Evolutionary conservation across 2,113 vertebrate genomes (phyloP).

Genomic region (Smithornis capensis): DNA sequence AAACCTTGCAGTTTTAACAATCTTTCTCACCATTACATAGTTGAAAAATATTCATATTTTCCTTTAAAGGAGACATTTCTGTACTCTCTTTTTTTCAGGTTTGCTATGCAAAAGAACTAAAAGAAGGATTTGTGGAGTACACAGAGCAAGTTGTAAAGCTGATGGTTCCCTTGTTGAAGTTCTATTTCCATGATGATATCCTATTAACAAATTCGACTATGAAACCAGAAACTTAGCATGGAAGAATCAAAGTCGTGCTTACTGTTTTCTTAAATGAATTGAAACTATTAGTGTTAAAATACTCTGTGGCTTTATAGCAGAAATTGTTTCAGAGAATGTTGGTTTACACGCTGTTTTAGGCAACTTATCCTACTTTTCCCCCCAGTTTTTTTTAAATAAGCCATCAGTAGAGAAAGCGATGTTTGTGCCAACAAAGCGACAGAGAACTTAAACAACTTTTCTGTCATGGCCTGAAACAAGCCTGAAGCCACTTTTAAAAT

Average conservation of each 20-base stretch:
- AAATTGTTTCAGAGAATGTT: neutral
- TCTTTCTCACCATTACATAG: neutral
- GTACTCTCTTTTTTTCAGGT: conserved; percentile 79
- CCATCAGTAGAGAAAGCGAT: neutral
- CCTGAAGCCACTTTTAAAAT: neutral
- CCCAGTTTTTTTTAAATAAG: neutral
- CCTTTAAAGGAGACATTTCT: neutral
- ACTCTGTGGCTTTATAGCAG: neutral
- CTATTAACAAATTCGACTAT: conserved; percentile 58
- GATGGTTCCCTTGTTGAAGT: conserved; percentile 97
- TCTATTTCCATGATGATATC: conserved; percentile 99
- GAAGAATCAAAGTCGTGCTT: neutral
- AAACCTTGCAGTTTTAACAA: neutral
- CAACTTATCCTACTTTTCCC: neutral
- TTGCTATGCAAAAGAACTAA: conserved; percentile 97
- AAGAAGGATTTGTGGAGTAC: conserved; percentile 98
- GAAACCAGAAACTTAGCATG: neutral
- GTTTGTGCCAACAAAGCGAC: neutral
- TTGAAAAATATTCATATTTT: neutral
- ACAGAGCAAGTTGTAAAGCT: conserved; percentile 98
- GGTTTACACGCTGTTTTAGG: neutral
- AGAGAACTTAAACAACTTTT: neutral
- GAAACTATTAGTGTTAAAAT: neutral
- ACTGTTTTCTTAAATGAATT: neutral
- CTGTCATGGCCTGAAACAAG: neutral